Evolutionary conservation across 2,113 vertebrate species (phyloP), one percentile per base, ranked within the genome.

Genomic region (Cheilinus undulatus): DNA sequence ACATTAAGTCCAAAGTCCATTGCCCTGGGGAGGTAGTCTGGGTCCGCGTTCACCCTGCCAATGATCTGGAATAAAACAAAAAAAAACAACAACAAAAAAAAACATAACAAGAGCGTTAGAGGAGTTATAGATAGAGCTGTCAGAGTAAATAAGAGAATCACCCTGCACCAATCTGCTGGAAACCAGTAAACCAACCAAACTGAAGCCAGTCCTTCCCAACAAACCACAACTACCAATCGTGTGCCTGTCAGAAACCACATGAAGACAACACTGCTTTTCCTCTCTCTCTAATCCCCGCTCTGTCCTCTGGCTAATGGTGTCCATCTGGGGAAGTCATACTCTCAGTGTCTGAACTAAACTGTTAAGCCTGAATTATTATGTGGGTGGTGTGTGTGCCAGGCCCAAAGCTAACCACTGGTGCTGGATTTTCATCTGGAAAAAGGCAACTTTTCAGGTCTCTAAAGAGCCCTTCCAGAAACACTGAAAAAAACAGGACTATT

Each of bases 31-130:
- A 99, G 93, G 91, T 97, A 99, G 90, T 99, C 98, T 0, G 98
- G 98, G 91, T 99, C 98, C 0, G 98, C 98, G 0, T 95, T 99
- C 76, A 99, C 98, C 51, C 96, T 93, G 48, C 98, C 98, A 0
- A 99, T 99, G 80, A 99, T 96, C 97, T 99, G 86, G 5, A 45
- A 28, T n/a, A 48, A n/a, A 30, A 14, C 5, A 42, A 50, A 46
- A 59, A 53, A 40, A 52, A n/a, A n/a, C n/a, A n/a, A 12, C 7
- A 64, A 63, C 51, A 48, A 10, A 64, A 51, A 42, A 10, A 53
- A 30, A 40, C 8, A 34, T 34, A 17, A 60, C n/a, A 53, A 51
- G 42, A 49, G 51, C 78, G 20, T 22, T 19, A 56, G 46, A 46
- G 3, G 40, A 71, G 62, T 69, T 58, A 57, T 51, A 61, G 28